phyloP scores from a whole-genome alignment of 2,888 invertebrate genomes.

The Litoditis marina region DNA sequence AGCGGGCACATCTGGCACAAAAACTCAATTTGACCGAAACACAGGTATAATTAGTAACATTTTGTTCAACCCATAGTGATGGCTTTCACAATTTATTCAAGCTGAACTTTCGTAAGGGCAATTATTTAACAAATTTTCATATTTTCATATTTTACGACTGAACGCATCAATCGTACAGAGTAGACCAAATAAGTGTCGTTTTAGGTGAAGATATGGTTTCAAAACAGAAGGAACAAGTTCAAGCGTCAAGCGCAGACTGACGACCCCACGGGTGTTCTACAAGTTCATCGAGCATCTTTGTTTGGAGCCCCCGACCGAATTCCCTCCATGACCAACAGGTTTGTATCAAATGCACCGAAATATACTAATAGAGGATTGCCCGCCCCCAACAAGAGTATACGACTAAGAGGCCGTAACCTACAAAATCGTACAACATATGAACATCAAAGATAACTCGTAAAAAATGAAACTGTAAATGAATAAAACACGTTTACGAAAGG shows the following conservation, averaged over 20 bases:
- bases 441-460: too few relatives aligned
- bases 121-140: background rate
- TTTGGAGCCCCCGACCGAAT: conserved; percentile 16
- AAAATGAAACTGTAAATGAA: too few relatives aligned
- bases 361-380: too few relatives aligned
- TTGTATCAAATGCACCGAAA: too few relatives aligned
- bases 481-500: too few relatives aligned
- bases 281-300: conserved; percentile 30
- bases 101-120: too few relatives aligned
- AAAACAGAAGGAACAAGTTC: conserved; percentile 58
- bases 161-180: too few relatives aligned
- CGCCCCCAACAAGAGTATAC: background rate
- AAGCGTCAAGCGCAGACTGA: conserved; percentile 45
- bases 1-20: conserved; percentile 50
- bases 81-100: too few relatives aligned
- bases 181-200: too few relatives aligned
- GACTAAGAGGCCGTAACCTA: too few relatives aligned
- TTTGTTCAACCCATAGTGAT: background rate
- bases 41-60: conserved; percentile 38
- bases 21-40: conserved; percentile 56
- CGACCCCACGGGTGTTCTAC: conserved; percentile 28
- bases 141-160: background rate
- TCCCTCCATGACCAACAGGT: conserved; percentile 3
- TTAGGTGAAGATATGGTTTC: conserved; percentile 60
- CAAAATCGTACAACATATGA: too few relatives aligned